phyloP scores from a whole-genome alignment of 2,797 vertebrate species.

The Paguma larvata region DNA sequence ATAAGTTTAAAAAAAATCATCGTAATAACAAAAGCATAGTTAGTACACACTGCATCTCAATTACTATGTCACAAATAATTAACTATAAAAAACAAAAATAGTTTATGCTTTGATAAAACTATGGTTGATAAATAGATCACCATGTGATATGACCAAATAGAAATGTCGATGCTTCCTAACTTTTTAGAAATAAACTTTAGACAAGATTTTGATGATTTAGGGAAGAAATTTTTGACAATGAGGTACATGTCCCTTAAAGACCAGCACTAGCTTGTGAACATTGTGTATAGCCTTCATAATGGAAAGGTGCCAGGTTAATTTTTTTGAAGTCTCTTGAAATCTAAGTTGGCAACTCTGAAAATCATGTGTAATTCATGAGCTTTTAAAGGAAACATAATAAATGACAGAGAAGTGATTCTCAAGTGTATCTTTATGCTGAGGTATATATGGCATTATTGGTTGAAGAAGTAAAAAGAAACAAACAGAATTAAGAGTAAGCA shows the following conservation, averaged over 20 bases:
- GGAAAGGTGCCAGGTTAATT: constrained; percentile 21
- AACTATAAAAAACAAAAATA: background rate
- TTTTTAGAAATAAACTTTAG: constrained; percentile 22
- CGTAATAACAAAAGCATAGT: background rate
- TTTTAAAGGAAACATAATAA: constrained; percentile 40
- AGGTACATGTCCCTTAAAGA: background rate
- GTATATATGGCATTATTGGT: background rate
- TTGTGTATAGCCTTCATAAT: background rate
- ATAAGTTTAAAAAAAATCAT: background rate
- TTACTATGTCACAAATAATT: background rate
- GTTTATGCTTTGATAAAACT: background rate
- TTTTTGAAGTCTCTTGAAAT: constrained; percentile 37
- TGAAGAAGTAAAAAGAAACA: background rate
- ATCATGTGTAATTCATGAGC: constrained; percentile 63
- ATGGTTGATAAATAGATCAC: background rate
- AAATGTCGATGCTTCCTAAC: background rate
- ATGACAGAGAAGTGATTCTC: constrained; percentile 15
- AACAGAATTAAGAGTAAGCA: background rate
- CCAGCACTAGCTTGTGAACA: background rate
- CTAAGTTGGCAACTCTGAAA: constrained; percentile 44
- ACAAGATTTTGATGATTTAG: background rate
- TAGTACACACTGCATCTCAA: background rate
- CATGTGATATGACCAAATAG: background rate
- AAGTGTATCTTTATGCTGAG: background rate
- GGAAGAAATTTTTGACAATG: constrained; percentile 10